Base-by-base conservation (phyloP, 1,140 invertebrate species). In the Panagrolaimus sp. region DNA sequence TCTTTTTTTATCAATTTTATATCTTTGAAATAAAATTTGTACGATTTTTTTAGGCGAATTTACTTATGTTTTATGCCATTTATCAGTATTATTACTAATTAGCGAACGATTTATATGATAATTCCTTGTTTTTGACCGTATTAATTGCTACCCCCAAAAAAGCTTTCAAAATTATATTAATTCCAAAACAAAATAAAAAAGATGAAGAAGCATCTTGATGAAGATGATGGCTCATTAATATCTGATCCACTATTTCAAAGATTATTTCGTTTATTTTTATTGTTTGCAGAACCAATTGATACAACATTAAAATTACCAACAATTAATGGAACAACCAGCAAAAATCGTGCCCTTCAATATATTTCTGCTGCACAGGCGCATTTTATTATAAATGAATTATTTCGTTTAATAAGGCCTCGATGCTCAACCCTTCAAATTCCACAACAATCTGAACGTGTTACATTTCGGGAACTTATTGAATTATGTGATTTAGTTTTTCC, bases 381-480 rank as follows among this genome's bases (percentile, higher is more conserved):
- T 28, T 58, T 58, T 58, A 21, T 58, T 58, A 28, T 58, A 10
- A 58, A 58, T 58, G 52, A 58, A 28, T 28, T 58, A 26, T 58
- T 58, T 28, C 52, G 52, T 28, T 28, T 58, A 21, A 28, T 58
- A 28, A 58, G 52, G 28, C 52, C 52, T 12, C 52, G 52, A 58
- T 58, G 52, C 17, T 58, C 52, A 21, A 28, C 52, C 21, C 28
- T 58, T 26, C 52, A 58, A 21, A 58, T 58, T 58, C 52, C 52
- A 58, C 52, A 58, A 58, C 52, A 58, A 21, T 28, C 52, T 15
- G 70, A 71, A 26, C 64, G 47, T 14, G 63, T 68, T 24, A 71
- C 65, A 32, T 71, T 71, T 32, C 70, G 70, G 24, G 47, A 68
- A 43, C 43, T 71, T 24, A 67, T 71, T 43, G 70, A 71, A 24